A percentile compares a stretch with the other conserved stretches of the same genome.
phyloP scores from a whole-genome alignment of 1,140 invertebrate genomes.

The Medauroidea extradentata region DNA sequence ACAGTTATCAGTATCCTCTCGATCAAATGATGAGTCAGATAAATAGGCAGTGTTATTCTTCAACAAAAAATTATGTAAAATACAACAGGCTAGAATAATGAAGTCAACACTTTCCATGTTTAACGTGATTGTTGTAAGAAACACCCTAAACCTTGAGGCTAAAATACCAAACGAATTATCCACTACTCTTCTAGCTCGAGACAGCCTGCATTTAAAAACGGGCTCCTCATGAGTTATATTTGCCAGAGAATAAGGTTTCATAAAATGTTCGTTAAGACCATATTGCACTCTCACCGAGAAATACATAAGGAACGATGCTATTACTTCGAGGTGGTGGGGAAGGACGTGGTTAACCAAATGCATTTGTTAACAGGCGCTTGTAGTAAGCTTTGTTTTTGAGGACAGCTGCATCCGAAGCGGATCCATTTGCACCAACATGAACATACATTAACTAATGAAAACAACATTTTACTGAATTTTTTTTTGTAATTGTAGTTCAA shows the following conservation, averaged over 20 bases:
- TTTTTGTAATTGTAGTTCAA: slow-evolving; percentile 33
- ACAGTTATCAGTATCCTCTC: no score
- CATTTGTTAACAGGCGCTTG: no score
- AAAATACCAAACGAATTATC: slow-evolving; percentile 45
- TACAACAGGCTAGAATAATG: no score
- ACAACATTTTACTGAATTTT: slow-evolving; percentile 4
- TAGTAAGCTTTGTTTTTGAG: slow-evolving; percentile 26
- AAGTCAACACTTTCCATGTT: no score
- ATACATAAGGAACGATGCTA: slow-evolving; percentile 21
- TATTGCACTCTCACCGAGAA: slow-evolving; percentile 31
- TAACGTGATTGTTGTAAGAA: slow-evolving; percentile 15
- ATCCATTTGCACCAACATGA: slow-evolving; percentile 40
- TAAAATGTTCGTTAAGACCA: slow-evolving; percentile 22
- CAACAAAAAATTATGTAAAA: no score
- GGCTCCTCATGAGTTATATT: slow-evolving; percentile 25
- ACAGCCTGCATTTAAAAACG: slow-evolving; percentile 40
- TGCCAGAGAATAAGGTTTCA: slow-evolving; percentile 39
- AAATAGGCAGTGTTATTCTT: no score
- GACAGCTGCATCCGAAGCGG: slow-evolving; percentile 36
- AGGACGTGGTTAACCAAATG: no score
- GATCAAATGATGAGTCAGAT: no score
- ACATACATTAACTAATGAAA: slow-evolving; percentile 30
- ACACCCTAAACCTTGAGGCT: slow-evolving; percentile 40
- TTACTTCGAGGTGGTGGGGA: no score
- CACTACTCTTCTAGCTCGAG: slow-evolving; percentile 37